Evolutionary conservation across 2,888 invertebrate genomes (phyloP).

Genomic region (Graphium colonna): DNA sequence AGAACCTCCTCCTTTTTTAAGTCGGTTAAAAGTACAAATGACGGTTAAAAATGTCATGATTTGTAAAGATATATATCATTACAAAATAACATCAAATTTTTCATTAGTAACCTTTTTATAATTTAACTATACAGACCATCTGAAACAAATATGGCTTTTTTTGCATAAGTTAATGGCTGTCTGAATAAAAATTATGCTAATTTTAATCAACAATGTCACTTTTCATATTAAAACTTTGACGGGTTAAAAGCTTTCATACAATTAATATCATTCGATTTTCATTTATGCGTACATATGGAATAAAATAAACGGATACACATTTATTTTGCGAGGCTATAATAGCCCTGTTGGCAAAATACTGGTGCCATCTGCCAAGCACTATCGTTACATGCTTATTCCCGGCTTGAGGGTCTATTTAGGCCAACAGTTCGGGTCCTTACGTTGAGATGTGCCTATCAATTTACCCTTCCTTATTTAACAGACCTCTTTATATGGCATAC

Average conservation of each 20-base stretch:
- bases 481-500: too few species aligned
- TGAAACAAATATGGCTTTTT: too few species aligned
- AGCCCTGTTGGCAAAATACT: conserved; percentile 38
- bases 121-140: too few species aligned
- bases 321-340: neutral
- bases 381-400: neutral
- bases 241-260: neutral
- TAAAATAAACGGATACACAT: neutral
- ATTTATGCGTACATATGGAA: neutral
- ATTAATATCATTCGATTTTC: neutral
- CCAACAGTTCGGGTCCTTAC: neutral
- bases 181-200: neutral
- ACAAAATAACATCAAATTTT: too few species aligned
- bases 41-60: too few species aligned
- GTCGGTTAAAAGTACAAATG: too few species aligned
- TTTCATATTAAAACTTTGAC: neutral
- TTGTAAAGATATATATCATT: too few species aligned
- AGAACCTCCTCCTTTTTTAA: too few species aligned
- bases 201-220: neutral
- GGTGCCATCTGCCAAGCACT: conserved; percentile 52
- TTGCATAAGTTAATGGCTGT: neutral
- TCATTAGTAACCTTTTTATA: too few species aligned
- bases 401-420: neutral
- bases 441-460: neutral
- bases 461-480: too few species aligned